phyloP scores from a whole-genome alignment of 1,140 invertebrate genomes.

The Coptotermes formosanus region DNA sequence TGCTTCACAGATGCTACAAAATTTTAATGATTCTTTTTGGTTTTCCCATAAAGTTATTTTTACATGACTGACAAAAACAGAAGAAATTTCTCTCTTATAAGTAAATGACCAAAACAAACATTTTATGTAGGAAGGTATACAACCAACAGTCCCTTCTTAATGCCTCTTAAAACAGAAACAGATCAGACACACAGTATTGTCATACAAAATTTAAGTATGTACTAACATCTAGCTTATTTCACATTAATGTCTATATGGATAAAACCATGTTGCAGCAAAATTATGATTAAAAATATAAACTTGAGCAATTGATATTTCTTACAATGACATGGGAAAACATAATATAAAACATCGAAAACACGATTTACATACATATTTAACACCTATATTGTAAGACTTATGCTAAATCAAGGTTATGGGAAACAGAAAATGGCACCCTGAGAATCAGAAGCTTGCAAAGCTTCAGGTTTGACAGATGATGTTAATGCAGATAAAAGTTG shows the following conservation, averaged over 20 bases:
- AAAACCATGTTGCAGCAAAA: slow-evolving; percentile 4
- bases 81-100: background rate
- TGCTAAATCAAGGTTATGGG: slow-evolving; percentile 20
- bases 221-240: slow-evolving; percentile 4
- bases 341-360: slow-evolving; percentile 28
- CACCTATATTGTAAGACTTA: slow-evolving; percentile 23
- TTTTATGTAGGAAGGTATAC: slow-evolving; percentile 3
- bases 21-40: background rate
- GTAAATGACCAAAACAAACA: background rate
- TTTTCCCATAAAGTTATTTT: background rate
- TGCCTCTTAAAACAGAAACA: slow-evolving; percentile 29
- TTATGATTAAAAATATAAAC: slow-evolving; percentile 31
- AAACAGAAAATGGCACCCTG: slow-evolving; percentile 33
- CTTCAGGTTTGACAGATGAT: slow-evolving; percentile 28
- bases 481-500: slow-evolving; percentile 31
- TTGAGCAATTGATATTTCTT: slow-evolving; percentile 34
- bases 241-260: slow-evolving; percentile 1
- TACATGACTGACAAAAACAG: background rate
- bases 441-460: slow-evolving; percentile 31
- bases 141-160: slow-evolving; percentile 13
- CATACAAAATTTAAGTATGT: background rate
- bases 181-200: background rate
- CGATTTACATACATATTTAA: slow-evolving; percentile 31
- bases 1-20: background rate
- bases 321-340: slow-evolving; percentile 17